These are phyloP conservation scores for Paracyprichromis sp. DNA, from an alignment of 2,113 vertebrate species.

Conservation along the genomic window DNA sequence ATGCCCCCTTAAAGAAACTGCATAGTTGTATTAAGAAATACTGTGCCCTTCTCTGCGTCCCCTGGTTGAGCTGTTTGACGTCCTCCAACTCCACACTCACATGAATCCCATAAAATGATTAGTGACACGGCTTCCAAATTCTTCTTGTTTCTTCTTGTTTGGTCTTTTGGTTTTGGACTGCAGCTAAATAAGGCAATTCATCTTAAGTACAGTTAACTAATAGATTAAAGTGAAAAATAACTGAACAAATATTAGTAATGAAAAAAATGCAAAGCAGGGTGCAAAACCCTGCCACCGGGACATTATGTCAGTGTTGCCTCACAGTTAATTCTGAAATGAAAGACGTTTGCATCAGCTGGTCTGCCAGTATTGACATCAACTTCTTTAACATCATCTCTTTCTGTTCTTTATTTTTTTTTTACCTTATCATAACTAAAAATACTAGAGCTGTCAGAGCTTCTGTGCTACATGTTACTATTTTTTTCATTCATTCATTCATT, in stretches of 20 bases:
- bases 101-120: background rate
- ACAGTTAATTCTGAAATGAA: background rate
- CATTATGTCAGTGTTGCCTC: background rate
- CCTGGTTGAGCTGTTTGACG: background rate
- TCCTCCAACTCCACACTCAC: background rate
- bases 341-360: background rate
- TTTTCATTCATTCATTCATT: no score
- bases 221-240: background rate
- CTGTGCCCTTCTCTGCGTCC: background rate
- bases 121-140: background rate
- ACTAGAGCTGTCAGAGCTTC: background rate
- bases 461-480: background rate
- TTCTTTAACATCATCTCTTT: background rate
- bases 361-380: background rate
- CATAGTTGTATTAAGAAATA: background rate
- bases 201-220: background rate
- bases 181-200: background rate
- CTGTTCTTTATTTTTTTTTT: rapidly evolving
- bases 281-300: background rate
- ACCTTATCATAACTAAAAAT: background rate
- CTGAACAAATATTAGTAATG: background rate
- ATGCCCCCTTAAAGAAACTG: background rate
- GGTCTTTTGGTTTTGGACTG: background rate
- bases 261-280: background rate
- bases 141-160: background rate